Conservation (phyloP, 53 echinoderm and acorn worm species). For the Luidia sarsii region DNA sequence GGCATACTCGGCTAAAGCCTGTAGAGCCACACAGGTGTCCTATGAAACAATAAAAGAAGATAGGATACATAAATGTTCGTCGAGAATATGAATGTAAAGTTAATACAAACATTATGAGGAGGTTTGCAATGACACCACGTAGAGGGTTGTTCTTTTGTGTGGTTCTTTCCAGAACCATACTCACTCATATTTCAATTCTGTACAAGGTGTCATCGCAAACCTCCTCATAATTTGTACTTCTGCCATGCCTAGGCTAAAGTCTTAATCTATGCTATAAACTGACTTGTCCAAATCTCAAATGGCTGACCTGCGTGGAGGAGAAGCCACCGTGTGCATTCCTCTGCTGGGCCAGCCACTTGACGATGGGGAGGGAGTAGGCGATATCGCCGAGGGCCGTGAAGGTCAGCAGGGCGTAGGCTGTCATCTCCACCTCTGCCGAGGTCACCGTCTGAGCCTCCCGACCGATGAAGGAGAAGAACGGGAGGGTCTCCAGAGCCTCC, state of each 20-base stretch:
- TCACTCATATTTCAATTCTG: too few species aligned
- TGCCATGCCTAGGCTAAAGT: too few species aligned
- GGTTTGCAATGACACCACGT: too few species aligned
- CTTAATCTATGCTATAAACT: too few species aligned
- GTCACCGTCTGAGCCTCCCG: slow-evolving; percentile 80
- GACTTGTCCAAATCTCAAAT: neutral
- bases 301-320: slow-evolving; percentile 86
- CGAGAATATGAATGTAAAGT: too few species aligned
- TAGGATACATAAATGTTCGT: too few species aligned
- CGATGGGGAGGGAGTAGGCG: slow-evolving; percentile 91
- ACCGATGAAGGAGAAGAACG: slow-evolving; percentile 68
- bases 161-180: neutral
- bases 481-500: slow-evolving; percentile 77
- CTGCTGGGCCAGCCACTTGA: slow-evolving; percentile 98
- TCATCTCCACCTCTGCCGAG: slow-evolving; percentile 99
- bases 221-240: too few species aligned
- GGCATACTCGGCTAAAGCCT: slow-evolving; percentile 97
- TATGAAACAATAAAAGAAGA: too few species aligned
- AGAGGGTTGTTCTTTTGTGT: neutral
- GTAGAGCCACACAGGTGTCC: slow-evolving; percentile 97
- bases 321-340: slow-evolving; percentile 97
- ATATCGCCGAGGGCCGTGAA: slow-evolving; percentile 90
- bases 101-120: too few species aligned
- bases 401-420: slow-evolving; percentile 91
- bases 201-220: too few species aligned